phyloP scores from a whole-genome alignment of 2,797 vertebrate species.

The Meriones psammophilus region DNA sequence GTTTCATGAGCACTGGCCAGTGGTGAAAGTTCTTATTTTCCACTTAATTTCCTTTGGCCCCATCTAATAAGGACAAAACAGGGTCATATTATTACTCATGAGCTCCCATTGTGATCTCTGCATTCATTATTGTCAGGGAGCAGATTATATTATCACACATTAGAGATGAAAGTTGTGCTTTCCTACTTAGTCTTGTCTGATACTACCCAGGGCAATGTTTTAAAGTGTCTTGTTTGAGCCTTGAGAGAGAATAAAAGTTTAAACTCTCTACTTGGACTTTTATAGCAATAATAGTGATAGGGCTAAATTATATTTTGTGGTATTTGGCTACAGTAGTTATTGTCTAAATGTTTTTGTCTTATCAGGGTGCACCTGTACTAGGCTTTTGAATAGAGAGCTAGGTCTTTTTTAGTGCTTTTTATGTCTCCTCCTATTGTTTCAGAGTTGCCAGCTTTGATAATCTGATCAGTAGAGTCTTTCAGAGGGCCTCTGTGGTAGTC shows the following conservation, averaged over 20 bases:
- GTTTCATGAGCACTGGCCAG: too few relatives aligned
- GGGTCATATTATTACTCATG: background rate
- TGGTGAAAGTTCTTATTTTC: background rate
- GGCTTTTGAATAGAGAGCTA: background rate
- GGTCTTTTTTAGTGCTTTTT: background rate
- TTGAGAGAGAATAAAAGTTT: background rate
- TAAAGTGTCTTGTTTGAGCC: background rate
- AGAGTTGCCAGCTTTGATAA: background rate
- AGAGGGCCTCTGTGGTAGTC: too few relatives aligned
- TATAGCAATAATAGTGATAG: background rate
- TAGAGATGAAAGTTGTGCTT: background rate
- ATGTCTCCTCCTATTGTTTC: constrained; percentile 8
- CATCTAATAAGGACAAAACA: background rate
- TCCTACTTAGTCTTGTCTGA: background rate
- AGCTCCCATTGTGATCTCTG: background rate
- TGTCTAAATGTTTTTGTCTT: constrained; percentile 33
- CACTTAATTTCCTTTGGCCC: background rate
- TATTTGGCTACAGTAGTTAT: background rate
- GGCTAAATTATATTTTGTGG: background rate
- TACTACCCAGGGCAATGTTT: background rate
- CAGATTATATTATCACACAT: background rate
- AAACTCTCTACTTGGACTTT: background rate
- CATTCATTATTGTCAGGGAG: background rate
- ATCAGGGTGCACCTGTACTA: background rate
- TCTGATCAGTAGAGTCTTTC: too few relatives aligned